These are phyloP conservation scores for Pentalonia nigronervosa DNA, from an alignment of 1,140 invertebrate genomes.

Conservation along the genomic window DNA sequence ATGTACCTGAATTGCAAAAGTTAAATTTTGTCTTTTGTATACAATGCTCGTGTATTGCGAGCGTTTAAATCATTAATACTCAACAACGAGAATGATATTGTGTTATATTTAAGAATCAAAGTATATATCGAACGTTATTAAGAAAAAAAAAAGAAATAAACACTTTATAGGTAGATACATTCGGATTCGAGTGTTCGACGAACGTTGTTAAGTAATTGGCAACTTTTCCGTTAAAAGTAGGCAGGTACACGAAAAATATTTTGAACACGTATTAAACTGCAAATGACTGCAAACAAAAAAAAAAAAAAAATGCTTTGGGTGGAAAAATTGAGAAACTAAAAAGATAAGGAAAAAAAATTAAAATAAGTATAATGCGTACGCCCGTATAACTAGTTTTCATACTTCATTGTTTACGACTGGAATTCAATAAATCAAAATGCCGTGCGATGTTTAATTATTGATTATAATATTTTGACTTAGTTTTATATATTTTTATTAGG, in stretches of 20 bases:
- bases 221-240: not conserved
- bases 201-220: not conserved
- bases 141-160: not conserved
- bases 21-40: not conserved
- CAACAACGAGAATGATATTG: not conserved
- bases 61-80: not conserved
- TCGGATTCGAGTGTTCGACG: not conserved
- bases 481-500: no score
- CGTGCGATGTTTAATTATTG: no score
- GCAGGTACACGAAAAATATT: not conserved
- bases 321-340: not conserved
- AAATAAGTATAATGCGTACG: no score
- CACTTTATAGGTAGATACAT: not conserved
- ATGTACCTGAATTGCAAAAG: no score
- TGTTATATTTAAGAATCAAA: not conserved
- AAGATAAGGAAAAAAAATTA: no score
- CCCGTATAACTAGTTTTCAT: not conserved
- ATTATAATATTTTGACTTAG: no score
- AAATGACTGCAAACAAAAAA: no score
- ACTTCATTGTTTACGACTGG: no score
- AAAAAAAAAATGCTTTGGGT: not conserved
- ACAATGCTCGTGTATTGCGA: not conserved
- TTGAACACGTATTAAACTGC: not conserved
- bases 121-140: not conserved
- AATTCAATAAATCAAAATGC: no score